A percentile compares a stretch with the other conserved stretches of the same genome.
These are phyloP conservation scores for Brachionus manjavacas DNA, from an alignment of 1,140 invertebrate genomes.

Conservation along the genomic window DNA sequence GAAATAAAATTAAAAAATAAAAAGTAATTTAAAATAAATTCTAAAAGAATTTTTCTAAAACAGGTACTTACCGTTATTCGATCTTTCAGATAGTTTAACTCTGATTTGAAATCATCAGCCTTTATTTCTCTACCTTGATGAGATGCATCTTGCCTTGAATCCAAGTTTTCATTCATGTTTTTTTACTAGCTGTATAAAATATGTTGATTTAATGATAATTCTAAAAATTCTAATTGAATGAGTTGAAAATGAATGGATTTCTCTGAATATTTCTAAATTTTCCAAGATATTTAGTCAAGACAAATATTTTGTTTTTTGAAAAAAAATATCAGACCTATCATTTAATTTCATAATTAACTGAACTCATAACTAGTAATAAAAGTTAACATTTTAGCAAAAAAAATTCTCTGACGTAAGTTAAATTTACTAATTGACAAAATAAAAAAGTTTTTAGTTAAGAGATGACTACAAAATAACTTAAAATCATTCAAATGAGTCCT, in stretches of 20 bases:
- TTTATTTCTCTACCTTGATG: neutral
- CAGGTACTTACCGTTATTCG: neutral
- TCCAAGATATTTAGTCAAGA: neutral
- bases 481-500: too few species aligned
- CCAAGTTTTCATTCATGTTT: neutral
- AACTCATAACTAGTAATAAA: neutral
- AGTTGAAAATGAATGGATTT: neutral
- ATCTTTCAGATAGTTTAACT: neutral
- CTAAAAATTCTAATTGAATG: neutral
- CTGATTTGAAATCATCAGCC: constrained; percentile 1
- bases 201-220: constrained; percentile 21
- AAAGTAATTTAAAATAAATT: neutral
- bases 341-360: neutral
- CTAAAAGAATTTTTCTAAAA: neutral
- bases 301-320: neutral
- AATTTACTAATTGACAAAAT: neutral
- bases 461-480: too few species aligned
- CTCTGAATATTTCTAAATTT: neutral
- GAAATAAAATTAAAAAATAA: too few species aligned
- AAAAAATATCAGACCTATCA: neutral
- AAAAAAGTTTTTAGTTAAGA: too few species aligned
- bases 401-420: neutral
- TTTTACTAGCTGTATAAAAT: neutral
- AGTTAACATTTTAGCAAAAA: neutral
- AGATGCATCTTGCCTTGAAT: neutral